Evolutionary conservation across 2,113 vertebrate species (phyloP), one percentile per base, ranked within the genome.

Genomic region (Aegotheles bennettii): DNA sequence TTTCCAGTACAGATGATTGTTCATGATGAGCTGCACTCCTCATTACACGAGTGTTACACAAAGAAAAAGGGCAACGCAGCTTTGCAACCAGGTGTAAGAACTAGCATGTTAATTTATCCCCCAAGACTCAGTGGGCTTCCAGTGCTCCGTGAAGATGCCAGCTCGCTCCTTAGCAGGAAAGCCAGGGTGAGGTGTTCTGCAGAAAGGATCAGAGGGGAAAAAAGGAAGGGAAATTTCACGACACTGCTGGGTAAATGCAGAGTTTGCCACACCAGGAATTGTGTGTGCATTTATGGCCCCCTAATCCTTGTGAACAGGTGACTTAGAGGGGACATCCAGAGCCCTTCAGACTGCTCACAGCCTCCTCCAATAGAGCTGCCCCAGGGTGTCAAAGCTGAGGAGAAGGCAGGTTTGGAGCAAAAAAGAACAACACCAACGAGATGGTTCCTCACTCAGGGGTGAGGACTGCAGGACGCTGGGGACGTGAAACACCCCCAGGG

Each of bases 61-160:
- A 21, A 50, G 68, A 31, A 33, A 53, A 78, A 45, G 42, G 61
- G 51, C 33, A 70, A 73, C 43, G 11, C n/a, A 59, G 50, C 19
- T 26, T 23, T 47, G 57, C 14, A 51, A 11, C 19, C n/a, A 56
- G 60, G 53, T 36, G 13, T 11, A 45, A 63, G n/a, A 50, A 48
- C 36, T 16, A 29, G 59, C 12, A 2, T 67, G 69, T 67, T 45
- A 13, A 63, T 45, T 67, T 38, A 48, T 35, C 47, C n/a, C 51
- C 42, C 7, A 64, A 47, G 60, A 57, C 26, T 57, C 13, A 11
- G 21, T 2, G 47, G 7, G 9, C 51, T 76, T 87, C 43, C 47
- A 78, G 1, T 1, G 29, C 63, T 73, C 40, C 54, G 4, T 0
- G 25, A 59, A 45, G 51, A 38, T 0, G 0, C 28, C 33, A 84